phyloP scores from a whole-genome alignment of 2,888 invertebrate genomes.

The Diabrotica balteata region DNA sequence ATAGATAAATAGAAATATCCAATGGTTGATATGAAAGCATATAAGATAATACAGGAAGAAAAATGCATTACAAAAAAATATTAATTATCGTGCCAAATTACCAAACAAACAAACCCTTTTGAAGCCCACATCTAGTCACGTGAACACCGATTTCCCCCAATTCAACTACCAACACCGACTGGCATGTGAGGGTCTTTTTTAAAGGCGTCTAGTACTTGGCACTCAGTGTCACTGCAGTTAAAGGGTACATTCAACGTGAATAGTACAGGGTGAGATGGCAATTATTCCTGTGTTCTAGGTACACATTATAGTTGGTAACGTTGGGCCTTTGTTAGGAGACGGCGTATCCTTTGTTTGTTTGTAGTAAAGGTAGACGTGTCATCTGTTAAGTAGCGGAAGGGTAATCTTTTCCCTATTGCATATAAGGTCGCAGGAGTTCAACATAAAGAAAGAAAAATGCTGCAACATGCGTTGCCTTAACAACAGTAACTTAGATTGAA shows the following conservation, averaged over 20 bases:
- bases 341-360: neutral
- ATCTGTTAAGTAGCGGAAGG: neutral
- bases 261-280: conserved; percentile 5
- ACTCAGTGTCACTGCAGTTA: conserved; percentile 9
- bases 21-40: no score
- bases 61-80: no score
- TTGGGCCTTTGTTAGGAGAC: neutral
- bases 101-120: neutral
- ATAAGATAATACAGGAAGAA: no score
- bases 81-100: neutral
- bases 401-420: neutral
- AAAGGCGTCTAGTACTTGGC: conserved; percentile 10
- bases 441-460: no score
- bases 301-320: neutral
- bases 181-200: conserved; percentile 2
- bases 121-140: neutral
- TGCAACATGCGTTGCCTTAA: no score
- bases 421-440: no score
- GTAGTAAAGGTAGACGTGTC: conserved; percentile 1
- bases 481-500: no score
- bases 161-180: neutral
- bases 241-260: conserved; percentile 3
- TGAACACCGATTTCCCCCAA: neutral
- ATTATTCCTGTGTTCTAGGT: neutral
- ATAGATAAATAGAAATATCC: no score